Conservation (phyloP, 2,797 vertebrate genomes). For the Iguana delicatissima region DNA sequence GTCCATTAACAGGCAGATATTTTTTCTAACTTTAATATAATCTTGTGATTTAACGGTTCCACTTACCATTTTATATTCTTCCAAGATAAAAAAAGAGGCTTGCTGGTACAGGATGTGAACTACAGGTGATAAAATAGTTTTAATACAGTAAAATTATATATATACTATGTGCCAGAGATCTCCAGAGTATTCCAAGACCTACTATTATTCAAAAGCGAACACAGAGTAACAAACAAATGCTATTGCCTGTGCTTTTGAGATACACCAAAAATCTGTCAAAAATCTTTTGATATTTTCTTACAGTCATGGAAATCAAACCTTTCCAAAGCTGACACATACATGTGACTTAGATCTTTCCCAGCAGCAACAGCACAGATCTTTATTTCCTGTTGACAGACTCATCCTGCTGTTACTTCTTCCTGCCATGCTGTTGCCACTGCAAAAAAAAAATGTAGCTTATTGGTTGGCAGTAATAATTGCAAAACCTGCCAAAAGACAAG, state of each 20-base stretch:
- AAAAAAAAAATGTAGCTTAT: conserved; percentile 35
- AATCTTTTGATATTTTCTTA: not conserved
- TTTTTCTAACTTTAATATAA: not conserved
- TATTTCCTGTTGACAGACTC: conserved; percentile 46
- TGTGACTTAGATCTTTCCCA: not conserved
- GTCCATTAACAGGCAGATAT: not conserved
- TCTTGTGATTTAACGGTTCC: not conserved
- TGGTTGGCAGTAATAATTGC: conserved; percentile 24
- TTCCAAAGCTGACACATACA: conserved; percentile 6
- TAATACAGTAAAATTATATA: not conserved
- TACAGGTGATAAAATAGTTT: not conserved
- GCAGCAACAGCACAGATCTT: conserved; percentile 3
- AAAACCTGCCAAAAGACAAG: conserved; percentile 51
- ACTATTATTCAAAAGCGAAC: not conserved
- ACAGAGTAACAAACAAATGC: not conserved
- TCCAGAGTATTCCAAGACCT: not conserved
- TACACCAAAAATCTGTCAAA: conserved; percentile 2
- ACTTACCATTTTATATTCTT: not conserved
- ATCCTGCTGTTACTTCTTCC: conserved; percentile 34
- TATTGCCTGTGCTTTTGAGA: not conserved
- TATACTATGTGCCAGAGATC: not conserved
- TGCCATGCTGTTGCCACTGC: conserved; percentile 34
- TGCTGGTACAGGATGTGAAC: not conserved
- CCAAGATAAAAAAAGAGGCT: not conserved
- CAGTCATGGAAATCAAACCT: not conserved